Base-by-base conservation (phyloP, 2,113 vertebrate species). In the Empidonax alnorum region DNA sequence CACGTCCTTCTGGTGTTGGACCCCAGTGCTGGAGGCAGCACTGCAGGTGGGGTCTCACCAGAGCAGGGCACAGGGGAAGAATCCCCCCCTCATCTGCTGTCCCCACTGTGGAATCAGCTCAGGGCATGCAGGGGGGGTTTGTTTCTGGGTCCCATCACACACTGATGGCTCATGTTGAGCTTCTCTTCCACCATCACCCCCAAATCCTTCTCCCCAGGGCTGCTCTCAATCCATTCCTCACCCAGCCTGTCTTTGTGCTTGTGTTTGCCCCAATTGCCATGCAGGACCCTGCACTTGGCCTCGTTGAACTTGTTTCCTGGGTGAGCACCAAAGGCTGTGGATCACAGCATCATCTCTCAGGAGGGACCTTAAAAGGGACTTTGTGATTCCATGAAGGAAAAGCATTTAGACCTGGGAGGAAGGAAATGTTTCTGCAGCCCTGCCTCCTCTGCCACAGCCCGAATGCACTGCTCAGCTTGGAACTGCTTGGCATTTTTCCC, bases 401-500 rank as follows among this genome's bases (percentile, higher is more conserved):
- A 92, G 33, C 58, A 49, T 52, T 65, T 37, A 7, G 18, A 24
- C 25, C n/a, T 37, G 46, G 75, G 63, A 94, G 52, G 53, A 82
- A 61, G 50, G 53, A 41, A 41, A 66, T 1, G 76, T 13, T 89
- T 21, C 71, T 79, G 67, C 84, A 82, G 87, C 84, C n/a, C 63
- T 76, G 78, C 84, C 85, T 78, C 56, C 76, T 75, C 66, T 16
- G 37, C 87, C 81, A 39, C 62, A 67, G 91, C 83, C 79, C 47
- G 22, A 2, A 59, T 13, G 50, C 0, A 53, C 66, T 49, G 81
- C 91, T 78, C 68, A 4, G 90, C 95, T 84, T 96, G 94, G 93
- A 96, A 94, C 69, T 58, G 83, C 89, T 90, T 95, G 95, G 92
- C 95, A 24, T 47, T 92, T 82, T 61, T 86, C 94, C 92, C 66